Conservation (phyloP, 2,888 invertebrate genomes). For the Ypsolopha sequella region DNA sequence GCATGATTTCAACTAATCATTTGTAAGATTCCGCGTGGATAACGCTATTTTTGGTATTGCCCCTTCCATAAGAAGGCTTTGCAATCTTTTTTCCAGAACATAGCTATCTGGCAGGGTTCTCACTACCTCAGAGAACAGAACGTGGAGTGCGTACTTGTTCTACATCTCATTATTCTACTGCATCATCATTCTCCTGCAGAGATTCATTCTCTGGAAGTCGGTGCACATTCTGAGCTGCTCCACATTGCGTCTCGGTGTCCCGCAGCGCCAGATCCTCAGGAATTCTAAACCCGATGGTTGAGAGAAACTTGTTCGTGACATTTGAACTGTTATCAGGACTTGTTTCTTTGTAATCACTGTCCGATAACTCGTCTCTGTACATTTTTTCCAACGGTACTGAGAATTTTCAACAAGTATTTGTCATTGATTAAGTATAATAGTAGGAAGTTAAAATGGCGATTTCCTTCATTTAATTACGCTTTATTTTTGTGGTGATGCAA, state of each 20-base stretch:
- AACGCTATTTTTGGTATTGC: slow-evolving; percentile 38
- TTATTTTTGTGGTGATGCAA: too few species aligned
- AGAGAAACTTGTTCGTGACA: slow-evolving; percentile 54
- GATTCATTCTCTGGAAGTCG: slow-evolving; percentile 46
- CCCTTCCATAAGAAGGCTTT: slow-evolving; percentile 75
- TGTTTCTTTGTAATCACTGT: slow-evolving; percentile 49
- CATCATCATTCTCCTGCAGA: slow-evolving; percentile 39
- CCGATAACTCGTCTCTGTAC: slow-evolving; percentile 56
- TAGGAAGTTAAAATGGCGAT: too few species aligned
- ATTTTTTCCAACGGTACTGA: slow-evolving; percentile 29
- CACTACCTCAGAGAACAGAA: slow-evolving; percentile 67
- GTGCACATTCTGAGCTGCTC: slow-evolving; percentile 47
- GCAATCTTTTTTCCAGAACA: slow-evolving; percentile 78
- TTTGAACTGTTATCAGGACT: slow-evolving; percentile 42
- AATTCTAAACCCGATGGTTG: slow-evolving; percentile 49
- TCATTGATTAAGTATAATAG: too few species aligned
- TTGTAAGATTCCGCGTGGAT: slow-evolving; percentile 33
- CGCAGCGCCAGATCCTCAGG: slow-evolving; percentile 49
- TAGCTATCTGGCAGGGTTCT: slow-evolving; percentile 71
- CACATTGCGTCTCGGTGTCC: slow-evolving; percentile 54
- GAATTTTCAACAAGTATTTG: background rate
- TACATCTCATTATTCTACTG: slow-evolving; percentile 56
- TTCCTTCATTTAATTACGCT: too few species aligned
- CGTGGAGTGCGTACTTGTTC: slow-evolving; percentile 48
- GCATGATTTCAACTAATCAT: slow-evolving; percentile 11